Evolutionary conservation across 2,113 vertebrate genomes (phyloP), one percentile per base, ranked within the genome.

Genomic region (Cyanoramphus novaezelandiae): DNA sequence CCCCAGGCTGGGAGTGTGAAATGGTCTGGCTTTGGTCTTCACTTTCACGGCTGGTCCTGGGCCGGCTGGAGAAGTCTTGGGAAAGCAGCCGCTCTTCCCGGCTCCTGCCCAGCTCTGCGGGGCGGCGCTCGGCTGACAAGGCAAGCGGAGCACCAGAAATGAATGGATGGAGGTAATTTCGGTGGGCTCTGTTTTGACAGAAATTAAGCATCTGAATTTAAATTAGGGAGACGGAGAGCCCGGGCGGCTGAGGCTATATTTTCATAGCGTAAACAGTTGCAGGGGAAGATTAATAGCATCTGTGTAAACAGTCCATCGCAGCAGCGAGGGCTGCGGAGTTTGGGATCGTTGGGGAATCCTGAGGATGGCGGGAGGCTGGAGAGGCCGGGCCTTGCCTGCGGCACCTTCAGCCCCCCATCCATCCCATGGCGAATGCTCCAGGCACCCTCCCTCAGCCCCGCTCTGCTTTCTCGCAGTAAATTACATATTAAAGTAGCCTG

Each of bases 401-500:
- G 7, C 87, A 41, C 92, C 90, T 80, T 53, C 88, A 84, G 15
- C 82, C 52, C 76, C 87, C 92, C 4, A 50, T 75, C 31, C 41
- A 78, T 83, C 93, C 97, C 94, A 37, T 82, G 86, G 97, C 92
- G 97, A 97, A 96, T 97, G 96, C 85, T 90, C 64, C 96, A 96
- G 95, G 72, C 83, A 6, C 79, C 95, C 94, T 86, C 86, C 95
- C 94, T 86, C 88, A 43, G 96, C 88, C 95, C 94, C 67, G 37
- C 86, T 91, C 81, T 95, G 91, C 88, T 83, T 86, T 43, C 92
- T 95, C 2, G 68, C 97, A 95, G 97, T 98, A 98, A 98, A 98
- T 98, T 97, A 98, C 98, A 98, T 98, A 98, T 98, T 98, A 98
- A 98, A 98, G 98, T 94, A 98, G 97, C 98, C 97, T 98, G 98